Evolutionary conservation across 2,797 vertebrate species (phyloP).

Genomic region (Alectoris magna): DNA sequence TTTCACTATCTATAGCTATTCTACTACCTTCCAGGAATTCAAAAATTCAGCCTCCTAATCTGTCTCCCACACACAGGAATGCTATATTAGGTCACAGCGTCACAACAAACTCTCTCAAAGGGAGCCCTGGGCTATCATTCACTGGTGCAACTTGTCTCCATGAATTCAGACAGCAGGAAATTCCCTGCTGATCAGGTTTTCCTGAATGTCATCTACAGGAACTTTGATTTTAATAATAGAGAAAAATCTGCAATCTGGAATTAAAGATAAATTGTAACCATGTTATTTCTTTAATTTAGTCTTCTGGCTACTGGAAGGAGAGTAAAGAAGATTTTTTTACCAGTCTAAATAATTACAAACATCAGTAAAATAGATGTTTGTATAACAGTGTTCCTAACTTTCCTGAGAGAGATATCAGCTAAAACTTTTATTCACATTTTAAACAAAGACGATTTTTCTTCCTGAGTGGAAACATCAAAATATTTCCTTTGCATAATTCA

Average conservation of each 20-base stretch:
- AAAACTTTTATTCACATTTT: neutral
- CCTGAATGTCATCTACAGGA: slow-evolving; percentile 67
- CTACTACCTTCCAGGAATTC: slow-evolving; percentile 63
- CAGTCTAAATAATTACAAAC: neutral
- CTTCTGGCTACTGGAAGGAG: neutral
- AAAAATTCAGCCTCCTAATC: slow-evolving; percentile 53
- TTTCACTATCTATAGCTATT: slow-evolving; percentile 45
- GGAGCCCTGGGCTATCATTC: slow-evolving; percentile 56
- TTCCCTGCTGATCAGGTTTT: slow-evolving; percentile 72
- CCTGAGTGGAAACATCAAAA: slow-evolving; percentile 36
- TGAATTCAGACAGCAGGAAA: slow-evolving; percentile 75
- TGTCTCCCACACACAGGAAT: slow-evolving; percentile 61
- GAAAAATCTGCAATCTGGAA: slow-evolving; percentile 30
- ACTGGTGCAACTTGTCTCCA: slow-evolving; percentile 50
- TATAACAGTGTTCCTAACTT: neutral
- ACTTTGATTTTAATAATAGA: slow-evolving; percentile 61
- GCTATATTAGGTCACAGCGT: slow-evolving; percentile 42
- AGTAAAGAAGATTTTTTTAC: neutral
- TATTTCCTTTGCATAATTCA: slow-evolving; percentile 52
- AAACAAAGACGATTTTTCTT: slow-evolving; percentile 32
- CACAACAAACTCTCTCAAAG: slow-evolving; percentile 25
- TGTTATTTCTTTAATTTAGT: neutral
- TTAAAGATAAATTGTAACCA: slow-evolving; percentile 52
- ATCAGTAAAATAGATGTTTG: slow-evolving; percentile 12
- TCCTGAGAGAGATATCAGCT: neutral